A percentile compares a stretch with the other conserved stretches of the same genome.
These are phyloP conservation scores for Cyclura pinguis DNA, from an alignment of 2,797 vertebrate species.

Conservation along the genomic window DNA sequence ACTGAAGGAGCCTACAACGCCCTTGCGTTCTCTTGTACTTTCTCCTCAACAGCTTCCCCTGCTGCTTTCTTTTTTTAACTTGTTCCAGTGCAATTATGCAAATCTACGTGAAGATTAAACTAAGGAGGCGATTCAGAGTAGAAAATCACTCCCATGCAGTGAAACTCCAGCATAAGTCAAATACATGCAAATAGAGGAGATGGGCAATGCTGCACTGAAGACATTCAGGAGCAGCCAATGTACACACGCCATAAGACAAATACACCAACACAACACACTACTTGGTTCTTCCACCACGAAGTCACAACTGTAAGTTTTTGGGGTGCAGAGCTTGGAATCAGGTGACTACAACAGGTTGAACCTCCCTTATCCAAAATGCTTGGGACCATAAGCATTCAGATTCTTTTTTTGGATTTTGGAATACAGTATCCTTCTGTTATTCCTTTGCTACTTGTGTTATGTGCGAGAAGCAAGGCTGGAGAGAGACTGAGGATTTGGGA, in stretches of 20 bases:
- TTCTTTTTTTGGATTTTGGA: no score
- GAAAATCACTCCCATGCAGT: neutral
- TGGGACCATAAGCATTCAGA: no score
- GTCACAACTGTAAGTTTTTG: neutral
- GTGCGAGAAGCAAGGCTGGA: no score
- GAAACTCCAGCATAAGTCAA: neutral
- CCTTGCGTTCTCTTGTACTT: neutral
- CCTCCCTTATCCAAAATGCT: no score
- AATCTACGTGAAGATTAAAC: neutral
- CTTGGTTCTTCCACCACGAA: neutral
- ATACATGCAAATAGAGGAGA: neutral
- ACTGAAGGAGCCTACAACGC: neutral
- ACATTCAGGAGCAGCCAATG: neutral
- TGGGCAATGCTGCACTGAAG: neutral
- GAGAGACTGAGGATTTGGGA: no score
- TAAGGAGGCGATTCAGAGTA: neutral
- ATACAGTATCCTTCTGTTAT: no score
- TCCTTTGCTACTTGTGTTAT: no score
- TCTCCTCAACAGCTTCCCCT: neutral
- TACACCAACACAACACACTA: neutral
- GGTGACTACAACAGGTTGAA: neutral
- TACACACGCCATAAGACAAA: neutral
- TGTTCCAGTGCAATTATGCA: neutral
- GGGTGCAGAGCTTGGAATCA: accelerated
- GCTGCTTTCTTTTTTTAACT: neutral